These are phyloP conservation scores for Grallaria varia DNA, from an alignment of 2,113 vertebrate species.

Conservation along the genomic window DNA sequence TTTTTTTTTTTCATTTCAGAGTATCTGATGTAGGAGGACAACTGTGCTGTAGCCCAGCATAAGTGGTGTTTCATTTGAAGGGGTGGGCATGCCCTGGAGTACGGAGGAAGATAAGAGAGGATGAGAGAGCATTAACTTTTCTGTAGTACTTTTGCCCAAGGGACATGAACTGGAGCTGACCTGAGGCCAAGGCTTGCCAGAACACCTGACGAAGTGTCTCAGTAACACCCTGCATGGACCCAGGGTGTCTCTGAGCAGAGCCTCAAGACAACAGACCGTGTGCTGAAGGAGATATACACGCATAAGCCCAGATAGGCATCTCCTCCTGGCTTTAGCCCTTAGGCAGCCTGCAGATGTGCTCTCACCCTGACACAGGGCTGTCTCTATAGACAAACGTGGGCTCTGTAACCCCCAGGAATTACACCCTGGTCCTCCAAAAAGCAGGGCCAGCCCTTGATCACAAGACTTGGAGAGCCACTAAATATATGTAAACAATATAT, in stretches of 20 bases:
- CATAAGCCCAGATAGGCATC: background rate
- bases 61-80: background rate
- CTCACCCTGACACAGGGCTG: background rate
- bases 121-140: background rate
- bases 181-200: background rate
- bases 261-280: background rate
- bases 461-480: background rate
- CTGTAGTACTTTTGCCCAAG: background rate
- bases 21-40: background rate
- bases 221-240: background rate
- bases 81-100: background rate
- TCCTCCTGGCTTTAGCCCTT: background rate
- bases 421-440: background rate
- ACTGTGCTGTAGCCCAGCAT: background rate
- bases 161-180: background rate
- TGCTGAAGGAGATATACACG: background rate
- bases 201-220: background rate
- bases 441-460: background rate
- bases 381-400: background rate
- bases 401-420: background rate
- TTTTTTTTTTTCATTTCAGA: background rate
- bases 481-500: background rate
- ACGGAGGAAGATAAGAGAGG: background rate
- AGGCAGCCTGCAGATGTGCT: background rate
- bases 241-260: background rate